Conservation (phyloP, 2,888 invertebrate genomes). For the Nezara viridula region DNA sequence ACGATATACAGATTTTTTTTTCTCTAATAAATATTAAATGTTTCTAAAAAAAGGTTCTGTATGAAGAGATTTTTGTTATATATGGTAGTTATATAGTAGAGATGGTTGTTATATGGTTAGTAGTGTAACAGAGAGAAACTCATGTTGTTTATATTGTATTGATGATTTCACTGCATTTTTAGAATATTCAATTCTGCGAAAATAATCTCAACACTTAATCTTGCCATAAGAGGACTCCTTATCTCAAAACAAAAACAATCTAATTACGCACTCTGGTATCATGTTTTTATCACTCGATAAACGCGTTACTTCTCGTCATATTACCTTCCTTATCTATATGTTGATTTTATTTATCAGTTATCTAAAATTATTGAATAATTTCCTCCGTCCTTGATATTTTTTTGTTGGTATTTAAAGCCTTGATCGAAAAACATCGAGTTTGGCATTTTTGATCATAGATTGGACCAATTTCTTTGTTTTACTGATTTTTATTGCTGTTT, state of each 20-base stretch:
- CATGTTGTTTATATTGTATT: no score
- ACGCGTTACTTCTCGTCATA: background rate
- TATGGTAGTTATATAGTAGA: no score
- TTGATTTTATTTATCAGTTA: background rate
- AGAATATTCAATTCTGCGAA: background rate
- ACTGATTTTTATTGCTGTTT: background rate
- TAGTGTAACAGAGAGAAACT: no score
- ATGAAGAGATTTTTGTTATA: no score
- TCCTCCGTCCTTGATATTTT: background rate
- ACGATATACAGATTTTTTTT: no score
- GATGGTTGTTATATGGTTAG: no score
- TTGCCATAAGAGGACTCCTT: background rate
- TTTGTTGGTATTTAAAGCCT: background rate
- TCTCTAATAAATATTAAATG: no score
- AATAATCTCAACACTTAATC: background rate
- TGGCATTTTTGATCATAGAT: background rate
- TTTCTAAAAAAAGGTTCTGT: no score
- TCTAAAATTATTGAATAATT: background rate
- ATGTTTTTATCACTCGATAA: background rate
- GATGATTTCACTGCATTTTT: background rate
- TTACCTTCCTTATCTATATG: background rate
- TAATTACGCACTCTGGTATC: constrained; percentile 7
- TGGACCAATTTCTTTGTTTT: background rate
- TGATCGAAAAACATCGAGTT: background rate
- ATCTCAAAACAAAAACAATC: background rate